Evolutionary conservation across 2,888 invertebrate genomes (phyloP), one percentile per base, ranked within the genome.

Genomic region (Venusia cambrica): DNA sequence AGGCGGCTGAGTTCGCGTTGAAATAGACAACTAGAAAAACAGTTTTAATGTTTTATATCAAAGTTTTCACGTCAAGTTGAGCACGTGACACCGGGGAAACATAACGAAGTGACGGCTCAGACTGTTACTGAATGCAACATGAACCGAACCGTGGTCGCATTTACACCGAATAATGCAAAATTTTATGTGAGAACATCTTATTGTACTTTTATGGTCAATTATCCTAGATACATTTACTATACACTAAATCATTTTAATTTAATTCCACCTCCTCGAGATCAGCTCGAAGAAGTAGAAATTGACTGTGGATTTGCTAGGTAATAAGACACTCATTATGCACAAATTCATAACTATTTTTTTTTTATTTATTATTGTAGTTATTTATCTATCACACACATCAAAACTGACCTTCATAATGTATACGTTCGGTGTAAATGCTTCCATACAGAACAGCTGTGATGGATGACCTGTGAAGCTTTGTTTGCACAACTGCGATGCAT

Each of bases 401-500:
- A n/a, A n/a, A n/a, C n/a, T n/a, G n/a, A n/a, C 8, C n/a, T 20
- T 22, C 6, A 21, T 15, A 22, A 17, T 21, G n/a, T 15, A 8
- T 15, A 3, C 5, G 3, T 17, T 25, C 24, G 31, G 42, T 38
- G 41, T 41, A 37, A 38, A 28, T 7, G 30, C 15, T 4, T 28
- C 12, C 18, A 25, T 5, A 13, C 17, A 20, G 15, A n/a, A n/a
- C 34, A 19, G 38, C 44, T 29, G 41, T 52, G 51, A 52, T 52
- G 47, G 48, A 52, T 49, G 47, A 46, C 49, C 51, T 39, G 48
- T 28, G 43, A 36, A 42, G 39, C 39, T 38, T 35, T 52, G 49
- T 52, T 52, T 52, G 49, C 36, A 38, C 45, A 47, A 49, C 45
- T 38, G 45, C 47, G 45, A 36, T 44, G 45, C 47, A 45, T 40